Conservation (phyloP, 2,888 invertebrate genomes). For the Plusia festucae region DNA sequence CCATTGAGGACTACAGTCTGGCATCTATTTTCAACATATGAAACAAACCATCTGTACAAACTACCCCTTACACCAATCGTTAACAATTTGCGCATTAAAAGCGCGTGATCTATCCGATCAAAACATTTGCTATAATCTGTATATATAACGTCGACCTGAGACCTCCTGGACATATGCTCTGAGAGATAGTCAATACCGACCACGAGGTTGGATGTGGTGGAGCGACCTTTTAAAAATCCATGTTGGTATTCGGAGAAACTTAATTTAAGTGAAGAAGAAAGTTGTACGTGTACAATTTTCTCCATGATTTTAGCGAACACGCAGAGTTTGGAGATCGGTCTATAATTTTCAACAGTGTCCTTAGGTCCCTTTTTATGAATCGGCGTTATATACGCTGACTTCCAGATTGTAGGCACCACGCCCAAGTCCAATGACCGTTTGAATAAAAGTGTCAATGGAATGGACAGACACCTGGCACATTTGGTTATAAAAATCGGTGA, state of each 20-base stretch:
- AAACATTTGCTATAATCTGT: slow-evolving; percentile 10
- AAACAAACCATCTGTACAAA: neutral
- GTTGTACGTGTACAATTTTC: slow-evolving; percentile 1
- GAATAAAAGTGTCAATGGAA: neutral
- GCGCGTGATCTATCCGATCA: neutral
- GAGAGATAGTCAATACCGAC: neutral
- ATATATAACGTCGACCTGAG: slow-evolving; percentile 10
- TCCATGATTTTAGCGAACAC: slow-evolving; percentile 5
- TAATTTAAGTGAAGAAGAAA: neutral
- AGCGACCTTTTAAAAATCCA: slow-evolving; percentile 10
- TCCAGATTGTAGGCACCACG: neutral
- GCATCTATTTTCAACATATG: neutral
- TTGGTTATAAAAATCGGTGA: neutral
- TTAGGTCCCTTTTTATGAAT: neutral
- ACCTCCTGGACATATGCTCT: neutral
- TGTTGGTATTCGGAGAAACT: slow-evolving; percentile 7
- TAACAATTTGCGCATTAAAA: neutral
- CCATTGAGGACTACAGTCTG: neutral
- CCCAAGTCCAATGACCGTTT: neutral
- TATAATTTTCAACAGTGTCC: neutral
- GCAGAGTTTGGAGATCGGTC: slow-evolving; percentile 8
- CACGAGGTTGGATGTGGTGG: slow-evolving; percentile 6
- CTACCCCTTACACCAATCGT: neutral
- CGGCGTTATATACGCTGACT: slow-evolving; percentile 4
- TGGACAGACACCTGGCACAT: neutral